Evolutionary conservation across 64 coral and sea anemone genomes (phyloP), one percentile per base, ranked within the genome.

Genomic region (Trachythela sp.): DNA sequence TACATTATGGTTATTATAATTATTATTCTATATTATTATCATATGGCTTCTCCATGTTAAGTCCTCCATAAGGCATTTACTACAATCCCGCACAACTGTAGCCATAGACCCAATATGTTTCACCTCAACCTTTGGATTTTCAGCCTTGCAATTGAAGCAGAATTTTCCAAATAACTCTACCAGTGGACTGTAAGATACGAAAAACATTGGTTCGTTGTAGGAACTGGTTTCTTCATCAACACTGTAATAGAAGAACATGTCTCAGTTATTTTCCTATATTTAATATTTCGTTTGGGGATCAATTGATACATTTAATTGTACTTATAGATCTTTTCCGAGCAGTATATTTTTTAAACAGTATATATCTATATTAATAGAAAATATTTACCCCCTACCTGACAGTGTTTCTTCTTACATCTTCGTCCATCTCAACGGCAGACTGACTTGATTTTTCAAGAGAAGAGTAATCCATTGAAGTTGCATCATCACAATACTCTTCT

Each of bases 31-130:
- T 9, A 86, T 27, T 49, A 86, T 38, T 0, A 86, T 36, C 2
- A 45, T 42, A 17, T 86, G 85, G 31, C 85, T 86, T 38, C 32
- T 6, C 85, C 85, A 86, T 56, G 49, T 49, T 2, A 37, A 86
- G 34, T 87, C 40, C 8, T n/a, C 13, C 8, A 42, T 29, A 59
- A 51, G 49, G 24, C 85, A 87, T 8, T 24, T 6, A 0, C 38
- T 29, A 48, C 50, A 87, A 15, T 48, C 9, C 35, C 56, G 51
- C 2, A 39, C 60, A 18, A 87, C 34, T 0, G 34, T 87, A 24
- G 50, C 85, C 85, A 64, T 87, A 8, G 85, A 59, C 29, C 85
- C 85, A 38, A 33, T 56, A 7, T 39, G 14, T 24, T 56, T 86
- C 10, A 87, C 51, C 33, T 51, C 14, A 20, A 87, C 52, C 18